These are phyloP conservation scores for Coranthus polyacanthus DNA, from an alignment of 2,797 vertebrate species.

Conservation along the genomic window DNA sequence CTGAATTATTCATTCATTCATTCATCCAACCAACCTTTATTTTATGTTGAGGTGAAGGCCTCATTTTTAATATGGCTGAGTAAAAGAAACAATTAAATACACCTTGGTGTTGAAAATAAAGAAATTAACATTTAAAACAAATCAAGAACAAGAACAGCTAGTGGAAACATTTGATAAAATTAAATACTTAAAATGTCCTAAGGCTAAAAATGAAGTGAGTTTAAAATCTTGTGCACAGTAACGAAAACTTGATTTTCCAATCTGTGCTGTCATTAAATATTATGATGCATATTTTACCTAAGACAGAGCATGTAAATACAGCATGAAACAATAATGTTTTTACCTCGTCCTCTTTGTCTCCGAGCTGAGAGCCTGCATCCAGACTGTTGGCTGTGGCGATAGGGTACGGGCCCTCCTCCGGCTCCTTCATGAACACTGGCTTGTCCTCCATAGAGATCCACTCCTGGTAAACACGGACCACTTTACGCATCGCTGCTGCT, in stretches of 20 bases:
- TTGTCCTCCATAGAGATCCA: conserved; percentile 98
- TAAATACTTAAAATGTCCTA: no score
- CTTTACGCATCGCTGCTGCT: conserved; percentile 97
- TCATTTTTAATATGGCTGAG: no score
- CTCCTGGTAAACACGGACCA: conserved; percentile 98
- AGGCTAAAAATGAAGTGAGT: no score
- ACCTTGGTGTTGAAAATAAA: no score
- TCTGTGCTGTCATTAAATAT: no score
- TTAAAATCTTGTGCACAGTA: no score
- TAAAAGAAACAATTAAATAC: no score
- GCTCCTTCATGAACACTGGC: conserved; percentile 97
- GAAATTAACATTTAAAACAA: no score
- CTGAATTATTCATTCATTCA: conserved; percentile 9
- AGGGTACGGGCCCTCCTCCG: conserved; percentile 87
- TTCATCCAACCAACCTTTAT: neutral
- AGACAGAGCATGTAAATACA: neutral
- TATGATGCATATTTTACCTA: no score
- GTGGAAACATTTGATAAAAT: no score
- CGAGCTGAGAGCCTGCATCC: conserved; percentile 69
- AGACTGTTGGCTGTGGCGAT: conserved; percentile 65
- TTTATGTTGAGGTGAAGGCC: neutral
- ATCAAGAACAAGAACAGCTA: no score
- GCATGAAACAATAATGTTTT: conserved; percentile 10
- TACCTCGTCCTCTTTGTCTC: conserved; percentile 91
- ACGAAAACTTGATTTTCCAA: no score